Evolutionary conservation across 2,797 vertebrate genomes (phyloP).

Genomic region (Sebastes flavidus): DNA sequence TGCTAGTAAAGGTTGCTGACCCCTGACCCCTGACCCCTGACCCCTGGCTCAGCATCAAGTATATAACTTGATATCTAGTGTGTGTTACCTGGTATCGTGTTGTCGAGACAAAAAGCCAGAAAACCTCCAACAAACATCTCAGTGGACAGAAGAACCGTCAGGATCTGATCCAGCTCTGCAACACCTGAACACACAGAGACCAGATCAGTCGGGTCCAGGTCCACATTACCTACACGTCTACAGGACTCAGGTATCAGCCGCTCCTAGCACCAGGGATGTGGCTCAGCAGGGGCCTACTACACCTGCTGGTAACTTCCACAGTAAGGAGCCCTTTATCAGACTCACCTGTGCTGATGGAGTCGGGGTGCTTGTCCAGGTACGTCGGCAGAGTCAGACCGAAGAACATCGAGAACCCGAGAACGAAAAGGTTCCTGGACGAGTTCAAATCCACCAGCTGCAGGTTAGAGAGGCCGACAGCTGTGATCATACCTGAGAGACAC

Average conservation of each 20-base stretch:
- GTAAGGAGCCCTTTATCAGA: background rate
- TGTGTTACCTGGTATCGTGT: constrained; percentile 88
- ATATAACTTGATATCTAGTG: background rate
- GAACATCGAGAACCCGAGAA: constrained; percentile 96
- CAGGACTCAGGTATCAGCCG: no score
- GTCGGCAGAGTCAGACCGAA: constrained; percentile 92
- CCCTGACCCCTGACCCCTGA: no score
- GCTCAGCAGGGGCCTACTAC: no score
- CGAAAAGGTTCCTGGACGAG: constrained; percentile 95
- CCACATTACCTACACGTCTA: background rate
- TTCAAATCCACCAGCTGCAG: constrained; percentile 96
- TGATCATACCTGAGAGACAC: constrained; percentile 92
- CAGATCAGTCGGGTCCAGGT: background rate
- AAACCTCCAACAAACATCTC: constrained; percentile 98
- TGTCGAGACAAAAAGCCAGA: constrained; percentile 93
- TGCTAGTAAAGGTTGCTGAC: no score
- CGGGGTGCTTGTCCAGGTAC: constrained; percentile 89
- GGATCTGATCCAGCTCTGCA: constrained; percentile 92
- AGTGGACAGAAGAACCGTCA: constrained; percentile 93
- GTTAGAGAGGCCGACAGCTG: constrained; percentile 95
- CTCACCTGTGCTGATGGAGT: constrained; percentile 89
- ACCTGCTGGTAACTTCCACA: no score
- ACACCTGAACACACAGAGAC: constrained; percentile 79
- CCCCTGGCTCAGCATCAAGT: no score
- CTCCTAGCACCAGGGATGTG: no score